These are phyloP conservation scores for Gryllus longicercus DNA, from an alignment of 2,888 invertebrate genomes.

Conservation along the genomic window DNA sequence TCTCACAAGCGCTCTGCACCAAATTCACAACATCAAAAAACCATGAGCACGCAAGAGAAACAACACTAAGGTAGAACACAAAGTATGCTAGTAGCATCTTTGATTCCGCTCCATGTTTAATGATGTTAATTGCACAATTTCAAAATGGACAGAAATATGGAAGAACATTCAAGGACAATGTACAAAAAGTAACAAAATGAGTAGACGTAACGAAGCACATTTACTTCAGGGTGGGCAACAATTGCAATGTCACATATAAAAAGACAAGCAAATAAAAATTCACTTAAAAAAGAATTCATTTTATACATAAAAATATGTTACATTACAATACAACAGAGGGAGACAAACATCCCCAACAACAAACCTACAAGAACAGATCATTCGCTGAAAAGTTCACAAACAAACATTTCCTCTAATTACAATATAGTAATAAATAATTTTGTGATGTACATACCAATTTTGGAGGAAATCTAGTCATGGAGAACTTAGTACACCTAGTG, in stretches of 20 bases:
- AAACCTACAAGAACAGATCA: constrained; percentile 2
- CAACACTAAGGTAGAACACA: neutral
- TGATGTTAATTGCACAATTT: neutral
- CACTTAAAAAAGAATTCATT: neutral
- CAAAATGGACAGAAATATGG: neutral
- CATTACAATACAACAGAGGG: neutral
- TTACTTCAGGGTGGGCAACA: neutral
- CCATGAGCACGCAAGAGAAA: constrained; percentile 5
- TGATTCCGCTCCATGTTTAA: neutral
- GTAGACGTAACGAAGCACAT: neutral
- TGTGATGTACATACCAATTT: neutral
- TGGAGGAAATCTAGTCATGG: neutral
- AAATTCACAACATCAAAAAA: constrained; percentile 6
- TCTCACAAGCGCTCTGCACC: neutral
- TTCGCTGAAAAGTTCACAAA: neutral
- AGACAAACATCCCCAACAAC: neutral
- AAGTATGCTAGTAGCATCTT: neutral
- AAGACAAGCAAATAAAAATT: constrained; percentile 17
- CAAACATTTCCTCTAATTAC: neutral
- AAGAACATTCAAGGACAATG: neutral
- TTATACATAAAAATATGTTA: neutral
- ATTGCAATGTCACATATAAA: neutral
- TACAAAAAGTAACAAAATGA: neutral
- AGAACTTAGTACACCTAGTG: constrained; percentile 8
- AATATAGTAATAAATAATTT: neutral